Percentiles rank a stretch among this genome's conserved stretches.
Conservation (phyloP, 2,888 invertebrate species). For the Prosapia bicincta region DNA sequence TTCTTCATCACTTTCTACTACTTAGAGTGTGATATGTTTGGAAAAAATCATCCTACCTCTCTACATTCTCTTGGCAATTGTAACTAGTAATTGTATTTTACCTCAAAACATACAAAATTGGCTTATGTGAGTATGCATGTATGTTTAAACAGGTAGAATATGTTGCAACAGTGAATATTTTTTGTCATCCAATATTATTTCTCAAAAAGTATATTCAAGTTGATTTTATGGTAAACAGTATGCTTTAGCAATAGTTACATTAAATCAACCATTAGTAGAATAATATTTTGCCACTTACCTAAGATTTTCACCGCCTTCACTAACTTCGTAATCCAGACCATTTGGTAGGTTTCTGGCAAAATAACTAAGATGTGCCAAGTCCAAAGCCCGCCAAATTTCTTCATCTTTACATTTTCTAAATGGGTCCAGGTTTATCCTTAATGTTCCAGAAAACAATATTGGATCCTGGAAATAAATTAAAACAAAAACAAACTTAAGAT, state of each 20-base stretch:
- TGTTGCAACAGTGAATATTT: too few relatives aligned
- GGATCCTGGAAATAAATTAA: constrained; percentile 50
- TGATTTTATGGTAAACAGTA: background rate
- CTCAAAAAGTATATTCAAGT: background rate
- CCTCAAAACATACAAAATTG: too few relatives aligned
- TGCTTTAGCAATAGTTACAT: background rate
- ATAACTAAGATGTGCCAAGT: constrained; percentile 51
- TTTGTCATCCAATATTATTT: constrained; percentile 33
- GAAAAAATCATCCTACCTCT: too few relatives aligned
- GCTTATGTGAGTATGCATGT: too few relatives aligned
- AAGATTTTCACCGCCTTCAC: constrained; percentile 45
- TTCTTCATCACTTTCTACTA: too few relatives aligned
- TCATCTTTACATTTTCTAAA: constrained; percentile 49
- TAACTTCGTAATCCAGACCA: constrained; percentile 43
- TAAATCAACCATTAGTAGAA: background rate
- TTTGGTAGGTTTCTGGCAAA: constrained; percentile 42
- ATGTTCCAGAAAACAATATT: constrained; percentile 55
- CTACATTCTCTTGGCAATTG: too few relatives aligned
- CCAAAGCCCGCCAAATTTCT: constrained; percentile 53
- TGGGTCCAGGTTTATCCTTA: constrained; percentile 57
- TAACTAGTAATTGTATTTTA: too few relatives aligned
- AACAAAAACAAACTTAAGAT: too few relatives aligned
- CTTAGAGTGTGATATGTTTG: too few relatives aligned
- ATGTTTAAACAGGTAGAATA: too few relatives aligned
- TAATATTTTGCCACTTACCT: constrained; percentile 38